These are phyloP conservation scores for Heliconius charithonia DNA, from an alignment of 2,888 invertebrate species.

Conservation along the genomic window DNA sequence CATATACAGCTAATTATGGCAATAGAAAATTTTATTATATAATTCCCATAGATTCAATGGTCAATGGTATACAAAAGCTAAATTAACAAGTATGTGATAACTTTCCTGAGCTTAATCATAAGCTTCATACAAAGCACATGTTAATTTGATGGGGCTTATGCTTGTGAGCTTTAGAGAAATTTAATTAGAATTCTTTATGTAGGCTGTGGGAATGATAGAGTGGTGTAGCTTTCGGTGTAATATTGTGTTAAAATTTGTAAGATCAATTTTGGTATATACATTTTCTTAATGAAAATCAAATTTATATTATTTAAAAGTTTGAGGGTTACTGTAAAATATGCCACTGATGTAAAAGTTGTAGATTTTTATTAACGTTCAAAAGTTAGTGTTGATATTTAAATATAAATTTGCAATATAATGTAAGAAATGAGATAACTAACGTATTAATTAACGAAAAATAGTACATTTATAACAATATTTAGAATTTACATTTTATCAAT, in stretches of 20 bases:
- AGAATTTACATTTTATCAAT: neutral
- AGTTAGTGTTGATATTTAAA: too few species aligned
- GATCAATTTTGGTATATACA: neutral
- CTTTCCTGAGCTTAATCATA: conserved; percentile 46
- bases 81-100: conserved; percentile 58
- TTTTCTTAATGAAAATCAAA: neutral
- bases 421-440: neutral
- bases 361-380: too few species aligned
- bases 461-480: too few species aligned
- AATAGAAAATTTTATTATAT: conserved; percentile 19
- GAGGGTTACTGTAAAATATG: too few species aligned
- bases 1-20: conserved; percentile 2
- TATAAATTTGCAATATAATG: too few species aligned
- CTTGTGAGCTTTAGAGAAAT: conserved; percentile 16
- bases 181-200: conserved; percentile 15
- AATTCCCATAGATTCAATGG: conserved; percentile 14
- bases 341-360: too few species aligned
- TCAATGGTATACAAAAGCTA: conserved; percentile 30
- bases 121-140: conserved; percentile 45
- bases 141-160: conserved; percentile 46
- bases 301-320: too few species aligned
- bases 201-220: conserved; percentile 21
- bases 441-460: neutral
- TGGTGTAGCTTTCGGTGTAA: neutral
- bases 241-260: neutral